Base-by-base conservation (phyloP, 2,888 invertebrate species). In the Eutolmus rufibarbis region DNA sequence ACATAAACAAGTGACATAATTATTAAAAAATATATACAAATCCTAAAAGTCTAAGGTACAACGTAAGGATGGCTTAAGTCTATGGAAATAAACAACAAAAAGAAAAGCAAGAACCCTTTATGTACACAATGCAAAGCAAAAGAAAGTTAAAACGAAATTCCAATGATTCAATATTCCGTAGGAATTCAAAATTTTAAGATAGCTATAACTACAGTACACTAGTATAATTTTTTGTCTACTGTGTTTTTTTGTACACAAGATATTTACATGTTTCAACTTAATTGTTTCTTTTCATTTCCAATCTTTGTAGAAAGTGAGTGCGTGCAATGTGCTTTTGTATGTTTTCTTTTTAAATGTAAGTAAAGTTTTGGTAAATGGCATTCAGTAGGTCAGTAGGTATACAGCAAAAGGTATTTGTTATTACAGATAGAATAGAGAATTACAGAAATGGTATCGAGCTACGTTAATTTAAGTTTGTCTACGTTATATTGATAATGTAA, bases 1-100 rank as follows among this genome's bases (percentile, higher is more conserved):
- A 40, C 43, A 78, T 43, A 78, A 78, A 78, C 78, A 78, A 19
- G 78, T 78, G 43, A 76, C 37, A 76, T 78, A 78, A 78, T 9
- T 43, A 14, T 78, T 78, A 40, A 40, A 40, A 78, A 78, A 23
- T 78, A 40, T 78, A 43, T 78, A 78, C 37, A 40, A 78, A 2
- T 23, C 23, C 37, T 78, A 66, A 12, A 23, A 4, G 66, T 66
- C 66, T 66, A 66, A 66, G 28, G 28, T 66, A 66, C 66, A 66
- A 23, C 23, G 66, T 66, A 78, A 43, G 40, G 23, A 78, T 19
- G 43, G 23, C 78, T 78, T 78, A 78, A 43, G 8, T 78, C 78
- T 78, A 78, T 23, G 23, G 14, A 78, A 23, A 43, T n/a, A n/a
- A 12, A n/a, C 19, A 78, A 43, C 37, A n/a, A 76, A 78, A 23